Base-by-base conservation (phyloP, 1,140 invertebrate species). In the Danaus melanippus region DNA sequence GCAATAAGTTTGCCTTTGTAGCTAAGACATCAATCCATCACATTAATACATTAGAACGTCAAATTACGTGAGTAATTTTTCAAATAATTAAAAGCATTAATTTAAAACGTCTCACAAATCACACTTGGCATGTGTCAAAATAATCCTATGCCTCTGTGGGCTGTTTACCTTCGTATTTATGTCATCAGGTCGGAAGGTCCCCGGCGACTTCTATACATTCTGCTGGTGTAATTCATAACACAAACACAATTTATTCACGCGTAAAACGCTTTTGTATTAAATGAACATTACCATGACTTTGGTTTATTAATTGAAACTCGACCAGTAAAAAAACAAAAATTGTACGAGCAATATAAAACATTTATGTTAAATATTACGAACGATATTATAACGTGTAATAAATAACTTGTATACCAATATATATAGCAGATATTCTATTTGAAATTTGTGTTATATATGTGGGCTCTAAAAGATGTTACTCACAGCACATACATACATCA, bases 41-140 rank as follows among this genome's bases (percentile, higher is more conserved):
- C 21, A 32, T 32, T 32, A 32, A 32, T 32, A 7, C 21, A 5
- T 32, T 5, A 32, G 21, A 8, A 32, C 21, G 21, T 32, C 21
- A 32, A 32, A 10, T 49, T 49, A 49, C 32, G 21, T 40, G 40
- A 49, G 12, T 40, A 21, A 11, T 17, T 49, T 39, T 11, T 40
- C 47, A 12, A 39, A 49, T 49, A 56, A 56, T 56, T 56, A 56
- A 56, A 56, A 50, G 21, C 21, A 32, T 32, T 32, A 32, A 41
- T 41, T 44, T 47, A 62, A 65, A 62, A 56, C 50, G 53, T 47
- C 48, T 45, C 47, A 66, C 61, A 69, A 66, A 69, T 66, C 64
- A 69, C 60, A 51, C 61, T 15, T 56, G 65, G 55, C 69, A 73
- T 63, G 56, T 74, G 72, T 75, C 76, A 74, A 74, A 72, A 71